Base-by-base conservation (phyloP, 2,888 invertebrate genomes). In the Hydrotaea cyrtoneurina region DNA sequence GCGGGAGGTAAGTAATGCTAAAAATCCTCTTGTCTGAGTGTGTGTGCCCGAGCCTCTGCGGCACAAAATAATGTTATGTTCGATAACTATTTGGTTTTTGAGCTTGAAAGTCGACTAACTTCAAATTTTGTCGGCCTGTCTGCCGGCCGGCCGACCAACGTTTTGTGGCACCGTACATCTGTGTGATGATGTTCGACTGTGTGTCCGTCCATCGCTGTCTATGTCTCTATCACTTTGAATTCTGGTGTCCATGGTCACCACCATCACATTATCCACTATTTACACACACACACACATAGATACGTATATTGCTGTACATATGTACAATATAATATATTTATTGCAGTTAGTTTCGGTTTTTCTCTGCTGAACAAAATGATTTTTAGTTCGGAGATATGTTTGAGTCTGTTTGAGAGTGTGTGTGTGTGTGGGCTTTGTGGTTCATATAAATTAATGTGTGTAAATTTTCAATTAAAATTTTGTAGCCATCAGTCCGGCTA, bases 401-500 rank as follows among this genome's bases (percentile, higher is more conserved):
- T 31, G 31, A 4, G 3, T 31, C 31, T 31, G 39, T 26, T 36
- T 64, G 39, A 10, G 62, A 13, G 21, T 69, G 39, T 43, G 4
- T 10, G 62, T 66, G 43, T 46, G 3, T 21, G 15, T 74, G 23
- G 26, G 17, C 59, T 59, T 59, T 74, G 74, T 74, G 62, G 59
- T 62, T 74, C 59, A 74, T 74, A 74, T 74, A 74, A 74, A 74
- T 74, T 74, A 74, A 74, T 74, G 74, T 74, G 74, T 62, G 46
- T 59, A 74, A 74, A 74, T 74, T 74, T 74, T 74, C 74, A 74
- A 74, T 74, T 74, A 74, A 74, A 62, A 62, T 46, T 43, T 69
- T 69, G 23, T 69, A 21, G 21, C 46, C 13, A 46, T 21, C 43
- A 43, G 15, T 39, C 17, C 10, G 26, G 59, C 59, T 13, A 11